These are phyloP conservation scores for Frankliniella fusca DNA, from an alignment of 2,888 invertebrate genomes.

Conservation along the genomic window DNA sequence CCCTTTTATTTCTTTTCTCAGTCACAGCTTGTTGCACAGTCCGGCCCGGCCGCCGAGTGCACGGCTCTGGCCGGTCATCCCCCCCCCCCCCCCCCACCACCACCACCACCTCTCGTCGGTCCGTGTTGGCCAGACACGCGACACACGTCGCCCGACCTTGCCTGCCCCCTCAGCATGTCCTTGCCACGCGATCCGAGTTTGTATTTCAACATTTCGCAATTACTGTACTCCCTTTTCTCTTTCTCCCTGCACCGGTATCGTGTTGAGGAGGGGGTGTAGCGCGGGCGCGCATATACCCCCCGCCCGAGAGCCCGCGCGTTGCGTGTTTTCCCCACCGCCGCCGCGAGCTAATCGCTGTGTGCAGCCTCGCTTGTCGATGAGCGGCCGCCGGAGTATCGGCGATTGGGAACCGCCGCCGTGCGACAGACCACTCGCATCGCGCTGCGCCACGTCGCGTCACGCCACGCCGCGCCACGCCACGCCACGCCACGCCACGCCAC, in stretches of 20 bases:
- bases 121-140: background rate
- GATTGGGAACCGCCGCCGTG: background rate
- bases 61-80: background rate
- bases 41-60: background rate
- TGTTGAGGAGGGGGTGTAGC: no score
- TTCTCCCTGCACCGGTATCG: no score
- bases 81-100: background rate
- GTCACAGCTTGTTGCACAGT: no score
- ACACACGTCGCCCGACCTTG: no score
- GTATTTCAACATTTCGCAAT: no score
- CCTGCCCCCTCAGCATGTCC: no score
- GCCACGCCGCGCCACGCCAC: background rate
- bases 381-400: no score
- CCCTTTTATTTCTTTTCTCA: background rate
- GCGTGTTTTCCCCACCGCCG: background rate
- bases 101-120: background rate
- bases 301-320: background rate
- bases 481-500: background rate
- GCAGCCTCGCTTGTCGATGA: background rate
- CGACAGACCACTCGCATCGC: background rate
- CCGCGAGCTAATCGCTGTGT: background rate
- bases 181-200: no score
- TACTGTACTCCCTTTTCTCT: no score
- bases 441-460: background rate
- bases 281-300: no score